A percentile compares a stretch with the other conserved stretches of the same genome.
Conservation (phyloP, 2,888 invertebrate species). For the Pycnomerus fuliginosus region DNA sequence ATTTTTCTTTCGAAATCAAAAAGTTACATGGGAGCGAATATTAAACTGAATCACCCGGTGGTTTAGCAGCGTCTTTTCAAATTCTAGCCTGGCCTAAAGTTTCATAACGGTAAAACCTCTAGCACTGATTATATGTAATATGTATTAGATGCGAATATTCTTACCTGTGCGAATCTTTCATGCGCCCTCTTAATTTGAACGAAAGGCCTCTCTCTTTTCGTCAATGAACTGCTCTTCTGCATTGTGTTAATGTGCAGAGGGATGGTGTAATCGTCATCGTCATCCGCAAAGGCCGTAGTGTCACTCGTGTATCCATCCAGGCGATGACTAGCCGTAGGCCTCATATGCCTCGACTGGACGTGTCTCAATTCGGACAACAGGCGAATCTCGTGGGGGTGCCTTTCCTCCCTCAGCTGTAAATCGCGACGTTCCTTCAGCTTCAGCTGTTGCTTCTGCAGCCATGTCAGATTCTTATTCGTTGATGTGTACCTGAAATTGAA, state of each 20-base stretch:
- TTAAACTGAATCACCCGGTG: no score
- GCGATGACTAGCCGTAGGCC: slow-evolving; percentile 55
- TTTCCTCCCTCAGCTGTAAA: slow-evolving; percentile 70
- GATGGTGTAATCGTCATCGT: slow-evolving; percentile 69
- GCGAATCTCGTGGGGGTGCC: slow-evolving; percentile 67
- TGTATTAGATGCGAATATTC: background rate
- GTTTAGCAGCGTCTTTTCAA: no score
- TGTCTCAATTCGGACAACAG: slow-evolving; percentile 60
- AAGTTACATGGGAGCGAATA: no score
- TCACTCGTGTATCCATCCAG: slow-evolving; percentile 78
- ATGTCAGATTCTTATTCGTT: slow-evolving; percentile 59
- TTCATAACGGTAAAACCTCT: no score
- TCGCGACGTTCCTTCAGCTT: slow-evolving; percentile 77
- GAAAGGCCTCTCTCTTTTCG: slow-evolving; percentile 61
- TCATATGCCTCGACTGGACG: slow-evolving; percentile 53
- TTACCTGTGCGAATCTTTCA: slow-evolving; percentile 48
- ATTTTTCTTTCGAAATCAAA: no score
- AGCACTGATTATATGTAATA: no score
- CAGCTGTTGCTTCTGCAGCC: slow-evolving; percentile 81
- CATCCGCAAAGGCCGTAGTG: slow-evolving; percentile 75
- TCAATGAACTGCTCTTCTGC: slow-evolving; percentile 38
- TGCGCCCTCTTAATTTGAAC: slow-evolving; percentile 62
- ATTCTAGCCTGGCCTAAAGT: no score
- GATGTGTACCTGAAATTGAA: slow-evolving; percentile 38
- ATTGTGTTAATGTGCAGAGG: slow-evolving; percentile 69